Base-by-base conservation (phyloP, 2,113 vertebrate genomes). In the Engraulis encrasicolus region DNA sequence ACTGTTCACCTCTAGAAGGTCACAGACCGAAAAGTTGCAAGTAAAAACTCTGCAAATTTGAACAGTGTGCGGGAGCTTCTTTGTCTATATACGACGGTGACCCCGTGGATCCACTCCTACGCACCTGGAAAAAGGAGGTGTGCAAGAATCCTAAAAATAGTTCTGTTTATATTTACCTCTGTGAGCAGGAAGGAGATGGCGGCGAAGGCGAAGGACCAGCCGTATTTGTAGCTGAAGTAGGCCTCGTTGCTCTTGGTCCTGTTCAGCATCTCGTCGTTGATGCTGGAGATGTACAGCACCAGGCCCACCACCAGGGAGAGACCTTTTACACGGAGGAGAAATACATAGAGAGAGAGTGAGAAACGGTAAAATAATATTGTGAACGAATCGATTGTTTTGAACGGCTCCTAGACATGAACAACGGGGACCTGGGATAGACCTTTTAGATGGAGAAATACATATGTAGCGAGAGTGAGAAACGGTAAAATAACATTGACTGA, bases 271-370 rank as follows among this genome's bases (percentile, higher is more conserved):
- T 98, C 97, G 0, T 98, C 97, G 0, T 97, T 98, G 45, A 98
- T 97, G 90, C 96, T 98, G 90, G 97, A 98, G 90, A 98, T 98
- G 92, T 98, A 98, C 83, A 98, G 92, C 58, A 98, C 97, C 85
- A 98, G 93, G 54, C 97, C 97, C 66, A 98, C 97, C 14, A 98
- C 97, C 81, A 98, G 92, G 0, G 97, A 97, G 80, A 98, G 94
- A 89, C 97, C 97, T 98, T 66, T 66, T 23, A 91, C 2, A 15
- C 77, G 1, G 82, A 79, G 81, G 81, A 92, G 66, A 38, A 20
- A 58, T 6, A 80, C 0, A 86, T 6, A 36, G 34, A 45, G 79
- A 50, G 12, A 66, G 2, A 6, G 61, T 52, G 6, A 49, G 9
- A 58, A 45, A 78, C 6, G n/a, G 11, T 40, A 37, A 66, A 58